Conservation (phyloP, 2,113 vertebrate genomes). For the Natator depressus region DNA sequence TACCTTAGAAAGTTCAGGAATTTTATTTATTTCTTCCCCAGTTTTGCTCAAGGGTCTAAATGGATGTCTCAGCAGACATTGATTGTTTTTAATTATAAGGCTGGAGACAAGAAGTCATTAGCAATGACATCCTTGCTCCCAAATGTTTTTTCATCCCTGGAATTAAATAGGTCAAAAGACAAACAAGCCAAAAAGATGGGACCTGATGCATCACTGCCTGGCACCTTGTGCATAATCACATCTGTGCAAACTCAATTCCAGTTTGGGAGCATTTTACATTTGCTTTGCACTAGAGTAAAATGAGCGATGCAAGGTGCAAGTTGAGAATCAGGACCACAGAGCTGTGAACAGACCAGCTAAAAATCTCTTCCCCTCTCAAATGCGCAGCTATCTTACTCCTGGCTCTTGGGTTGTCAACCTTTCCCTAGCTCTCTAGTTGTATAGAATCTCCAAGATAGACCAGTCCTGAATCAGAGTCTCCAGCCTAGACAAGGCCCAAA, state of each 20-base stretch:
- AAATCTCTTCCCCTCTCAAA: background rate
- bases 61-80: background rate
- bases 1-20: background rate
- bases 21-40: background rate
- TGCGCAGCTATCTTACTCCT: background rate
- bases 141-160: rapidly evolving
- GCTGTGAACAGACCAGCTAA: background rate
- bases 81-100: background rate
- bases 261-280: background rate
- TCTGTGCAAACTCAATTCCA: background rate
- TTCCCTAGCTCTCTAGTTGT: background rate
- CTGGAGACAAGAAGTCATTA: background rate
- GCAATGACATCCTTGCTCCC: background rate
- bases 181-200: rapidly evolving
- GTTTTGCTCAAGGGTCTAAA: background rate
- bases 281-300: background rate
- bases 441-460: background rate
- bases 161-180: background rate
- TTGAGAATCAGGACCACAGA: background rate
- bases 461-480: background rate
- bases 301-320: rapidly evolving
- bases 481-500: background rate
- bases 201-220: background rate
- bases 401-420: background rate
- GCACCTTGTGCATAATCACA: rapidly evolving